Conservation (phyloP, 2,888 invertebrate genomes). For the Thymelicus sylvestris region DNA sequence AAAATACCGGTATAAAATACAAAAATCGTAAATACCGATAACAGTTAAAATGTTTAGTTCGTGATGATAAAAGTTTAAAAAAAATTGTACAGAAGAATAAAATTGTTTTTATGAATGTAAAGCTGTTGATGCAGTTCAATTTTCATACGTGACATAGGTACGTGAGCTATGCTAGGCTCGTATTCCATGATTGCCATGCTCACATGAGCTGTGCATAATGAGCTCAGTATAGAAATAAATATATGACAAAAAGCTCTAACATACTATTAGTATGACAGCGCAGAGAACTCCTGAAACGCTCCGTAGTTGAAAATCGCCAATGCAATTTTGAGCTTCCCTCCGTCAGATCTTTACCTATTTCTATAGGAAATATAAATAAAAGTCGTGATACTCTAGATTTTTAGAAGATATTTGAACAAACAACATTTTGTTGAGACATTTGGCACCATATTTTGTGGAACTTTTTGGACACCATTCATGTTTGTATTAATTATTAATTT, state of each 20-base stretch:
- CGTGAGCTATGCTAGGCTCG: too few species aligned
- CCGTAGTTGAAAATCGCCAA: background rate
- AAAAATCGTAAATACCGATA: too few species aligned
- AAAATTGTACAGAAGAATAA: background rate
- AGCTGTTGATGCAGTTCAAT: constrained; percentile 1
- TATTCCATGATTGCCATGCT: background rate
- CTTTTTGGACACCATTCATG: too few species aligned
- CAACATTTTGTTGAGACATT: constrained; percentile 1
- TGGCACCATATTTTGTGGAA: background rate
- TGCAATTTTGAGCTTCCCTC: background rate
- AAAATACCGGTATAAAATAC: too few species aligned
- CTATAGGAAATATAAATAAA: constrained; percentile 2
- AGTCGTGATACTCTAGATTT: background rate
- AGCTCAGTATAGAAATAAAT: background rate
- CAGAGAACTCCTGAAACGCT: too few species aligned
- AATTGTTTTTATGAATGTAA: background rate
- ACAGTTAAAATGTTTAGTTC: too few species aligned
- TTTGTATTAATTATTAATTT: too few species aligned
- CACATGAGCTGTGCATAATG: background rate
- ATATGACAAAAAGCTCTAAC: too few species aligned
- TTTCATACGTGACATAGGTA: background rate
- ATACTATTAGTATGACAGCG: too few species aligned
- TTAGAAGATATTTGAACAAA: constrained; percentile 10
- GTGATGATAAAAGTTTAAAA: too few species aligned
- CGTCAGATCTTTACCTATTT: background rate